Conservation (phyloP, 1,140 invertebrate genomes). For the Macrostomum lignano region DNA sequence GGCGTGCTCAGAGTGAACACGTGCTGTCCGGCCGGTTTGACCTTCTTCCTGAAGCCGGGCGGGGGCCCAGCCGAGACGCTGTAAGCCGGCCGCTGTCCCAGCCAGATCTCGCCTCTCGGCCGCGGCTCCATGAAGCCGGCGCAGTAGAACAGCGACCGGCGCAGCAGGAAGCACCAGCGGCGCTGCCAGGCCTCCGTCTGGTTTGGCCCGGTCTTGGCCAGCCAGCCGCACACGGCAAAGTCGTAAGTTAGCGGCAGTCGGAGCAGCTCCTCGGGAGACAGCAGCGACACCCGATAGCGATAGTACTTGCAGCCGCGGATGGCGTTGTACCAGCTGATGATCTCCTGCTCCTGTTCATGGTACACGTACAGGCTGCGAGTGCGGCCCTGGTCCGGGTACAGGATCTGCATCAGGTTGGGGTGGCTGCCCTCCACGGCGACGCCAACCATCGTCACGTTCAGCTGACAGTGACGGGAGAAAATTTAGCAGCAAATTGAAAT, state of each 20-base stretch:
- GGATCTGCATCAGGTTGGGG: too few species aligned
- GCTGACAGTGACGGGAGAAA: too few species aligned
- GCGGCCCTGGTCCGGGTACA: too few species aligned
- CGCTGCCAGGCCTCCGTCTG: slow-evolving; percentile 47
- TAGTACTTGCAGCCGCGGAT: too few species aligned
- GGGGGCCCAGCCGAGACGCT: slow-evolving; percentile 35
- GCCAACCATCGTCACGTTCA: too few species aligned
- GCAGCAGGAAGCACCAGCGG: slow-evolving; percentile 59
- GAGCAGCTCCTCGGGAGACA: too few species aligned
- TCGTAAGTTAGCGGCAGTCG: slow-evolving; percentile 50
- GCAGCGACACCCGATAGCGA: too few species aligned
- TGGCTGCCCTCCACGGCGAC: too few species aligned
- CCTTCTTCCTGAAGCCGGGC: slow-evolving; percentile 16
- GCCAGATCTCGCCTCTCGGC: slow-evolving; percentile 62
- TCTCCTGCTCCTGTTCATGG: too few species aligned
- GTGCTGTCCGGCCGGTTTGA: background rate
- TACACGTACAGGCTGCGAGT: too few species aligned
- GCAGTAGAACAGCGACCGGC: slow-evolving; percentile 62
- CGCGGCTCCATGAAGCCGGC: slow-evolving; percentile 52
- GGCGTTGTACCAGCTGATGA: too few species aligned
- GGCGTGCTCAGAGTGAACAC: slow-evolving; percentile 61
- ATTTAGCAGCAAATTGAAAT: too few species aligned
- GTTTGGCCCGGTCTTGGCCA: slow-evolving; percentile 54
- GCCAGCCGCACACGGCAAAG: slow-evolving; percentile 51
- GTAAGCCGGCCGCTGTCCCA: slow-evolving; percentile 47